These are phyloP conservation scores for Chelidonichthys spinosus DNA, from an alignment of 2,797 vertebrate genomes.

Conservation along the genomic window DNA sequence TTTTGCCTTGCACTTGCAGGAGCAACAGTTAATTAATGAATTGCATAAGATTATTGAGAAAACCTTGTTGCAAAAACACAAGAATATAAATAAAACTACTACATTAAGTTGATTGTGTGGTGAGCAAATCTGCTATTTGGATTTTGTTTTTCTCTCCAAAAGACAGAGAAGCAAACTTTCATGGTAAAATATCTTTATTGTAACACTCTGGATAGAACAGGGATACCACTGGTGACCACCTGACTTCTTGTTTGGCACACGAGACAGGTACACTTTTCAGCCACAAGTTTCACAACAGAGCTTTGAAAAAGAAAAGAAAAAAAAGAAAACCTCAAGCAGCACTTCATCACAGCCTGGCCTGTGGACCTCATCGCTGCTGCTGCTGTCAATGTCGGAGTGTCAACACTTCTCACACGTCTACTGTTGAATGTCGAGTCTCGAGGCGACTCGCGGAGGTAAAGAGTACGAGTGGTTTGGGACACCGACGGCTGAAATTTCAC, in stretches of 20 bases:
- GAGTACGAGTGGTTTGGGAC: constrained; percentile 30
- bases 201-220: constrained; percentile 53
- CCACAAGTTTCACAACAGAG: constrained; percentile 61
- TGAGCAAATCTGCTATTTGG: constrained; percentile 6
- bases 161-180: constrained; percentile 48
- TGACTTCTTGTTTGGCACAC: constrained; percentile 42
- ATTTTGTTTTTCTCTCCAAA: constrained; percentile 9
- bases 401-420: constrained; percentile 55
- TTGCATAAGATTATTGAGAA: not conserved
- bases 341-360: constrained; percentile 38
- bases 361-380: constrained; percentile 13
- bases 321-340: not conserved
- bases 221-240: constrained; percentile 43
- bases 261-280: constrained; percentile 44
- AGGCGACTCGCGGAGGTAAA: constrained; percentile 30
- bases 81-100: not conserved
- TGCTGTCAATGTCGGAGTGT: constrained; percentile 11
- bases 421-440: constrained; percentile 71
- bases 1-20: not conserved
- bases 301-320: not conserved
- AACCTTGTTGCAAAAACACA: not conserved
- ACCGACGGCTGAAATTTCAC: constrained; percentile 65
- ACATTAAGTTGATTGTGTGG: not conserved
- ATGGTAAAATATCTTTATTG: constrained; percentile 74
- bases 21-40: constrained; percentile 15